Evolutionary conservation across 2,888 invertebrate species (phyloP), one percentile per base, ranked within the genome.

Genomic region (Zele albiditarsus): DNA sequence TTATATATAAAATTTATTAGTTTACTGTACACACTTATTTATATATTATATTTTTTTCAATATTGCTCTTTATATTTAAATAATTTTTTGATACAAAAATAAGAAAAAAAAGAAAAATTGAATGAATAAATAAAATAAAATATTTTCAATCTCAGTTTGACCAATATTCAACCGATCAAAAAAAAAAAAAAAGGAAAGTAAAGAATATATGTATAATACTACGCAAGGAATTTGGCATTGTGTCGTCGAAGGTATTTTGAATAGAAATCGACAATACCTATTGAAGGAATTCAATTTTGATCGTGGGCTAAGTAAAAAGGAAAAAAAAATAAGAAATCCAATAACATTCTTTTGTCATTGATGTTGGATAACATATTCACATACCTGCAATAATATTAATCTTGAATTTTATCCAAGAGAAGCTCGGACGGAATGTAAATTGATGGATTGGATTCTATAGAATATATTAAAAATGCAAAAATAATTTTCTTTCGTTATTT

Each of bases 211-310:
- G n/a, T n/a, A n/a, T n/a, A n/a, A n/a, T n/a, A n/a, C n/a, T n/a
- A n/a, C n/a, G 75, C 71, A n/a, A 60, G 76, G 78, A 79, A 78
- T 80, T 77, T 63, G 12, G 53, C 38, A 28, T 62, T 31, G 62
- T 62, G 31, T 28, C 57, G 74, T 74, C 74, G 78, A 74, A 72
- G 82, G 83, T 80, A 84, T 84, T 83, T 80, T 83, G 84, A 85
- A 84, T 84, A 81, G 80, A 84, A 80, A 78, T 73, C 78, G 80
- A 77, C 76, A 79, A 80, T 78, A 78, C 79, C 80, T 62, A 78
- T 73, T 53, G 53, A 8, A 20, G 84, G 87, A 88, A 88, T 88
- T 87, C 84, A 87, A 88, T 87, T 53, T 86, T 84, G 83, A 86
- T 85, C 84, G 81, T 67, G 74, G 78, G 46, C 71, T 70, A 58